Conservation (phyloP, 1,140 invertebrate genomes). For the Heliconius himera region DNA sequence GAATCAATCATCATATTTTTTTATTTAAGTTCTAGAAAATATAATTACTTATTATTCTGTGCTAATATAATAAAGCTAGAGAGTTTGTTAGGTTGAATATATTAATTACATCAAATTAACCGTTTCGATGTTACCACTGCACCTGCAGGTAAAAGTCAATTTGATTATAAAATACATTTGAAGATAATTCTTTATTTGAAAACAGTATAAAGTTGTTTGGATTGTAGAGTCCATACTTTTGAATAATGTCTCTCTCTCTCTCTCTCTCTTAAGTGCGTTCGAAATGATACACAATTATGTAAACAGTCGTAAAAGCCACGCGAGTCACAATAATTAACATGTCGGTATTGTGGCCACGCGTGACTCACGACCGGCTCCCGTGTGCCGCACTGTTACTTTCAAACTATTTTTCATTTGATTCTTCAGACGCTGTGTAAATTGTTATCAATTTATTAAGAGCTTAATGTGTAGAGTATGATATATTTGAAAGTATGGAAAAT, state of each 20-base stretch:
- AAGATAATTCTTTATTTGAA: not conserved
- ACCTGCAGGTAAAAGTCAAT: not conserved
- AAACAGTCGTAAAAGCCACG: constrained; percentile 38
- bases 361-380: constrained; percentile 67
- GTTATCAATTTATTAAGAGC: constrained; percentile 13
- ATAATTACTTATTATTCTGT: too few relatives aligned
- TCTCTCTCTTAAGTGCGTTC: constrained; percentile 24
- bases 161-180: not conserved
- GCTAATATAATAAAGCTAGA: too few relatives aligned
- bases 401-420: constrained; percentile 36
- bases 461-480: not conserved
- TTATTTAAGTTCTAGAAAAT: too few relatives aligned
- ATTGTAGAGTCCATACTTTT: not conserved
- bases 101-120: too few relatives aligned
- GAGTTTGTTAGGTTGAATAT: too few relatives aligned
- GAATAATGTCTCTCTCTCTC: not conserved
- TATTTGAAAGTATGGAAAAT: not conserved
- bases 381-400: constrained; percentile 42
- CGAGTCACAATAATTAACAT: constrained; percentile 42
- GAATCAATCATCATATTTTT: too few relatives aligned
- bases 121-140: too few relatives aligned
- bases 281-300: constrained; percentile 35
- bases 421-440: constrained; percentile 15
- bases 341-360: constrained; percentile 41
- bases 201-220: not conserved